phyloP scores from a whole-genome alignment of 2,888 invertebrate species.

The Ectemnius lituratus region DNA sequence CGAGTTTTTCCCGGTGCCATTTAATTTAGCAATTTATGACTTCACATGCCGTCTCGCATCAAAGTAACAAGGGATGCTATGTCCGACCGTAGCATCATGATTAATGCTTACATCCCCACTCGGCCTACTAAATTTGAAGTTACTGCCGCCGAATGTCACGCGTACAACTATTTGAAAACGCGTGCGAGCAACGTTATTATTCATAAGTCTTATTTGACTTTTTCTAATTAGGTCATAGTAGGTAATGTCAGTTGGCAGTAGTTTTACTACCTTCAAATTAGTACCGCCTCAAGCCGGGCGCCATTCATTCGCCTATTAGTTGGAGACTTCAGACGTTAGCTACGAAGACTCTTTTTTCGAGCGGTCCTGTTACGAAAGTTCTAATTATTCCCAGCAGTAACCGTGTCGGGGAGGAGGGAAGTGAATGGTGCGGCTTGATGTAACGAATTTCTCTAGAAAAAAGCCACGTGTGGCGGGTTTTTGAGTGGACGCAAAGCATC shows the following conservation, averaged over 20 bases:
- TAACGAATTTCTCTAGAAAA: conserved; percentile 42
- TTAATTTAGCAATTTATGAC: conserved; percentile 53
- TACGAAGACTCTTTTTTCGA: too few species aligned
- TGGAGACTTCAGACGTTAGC: too few species aligned
- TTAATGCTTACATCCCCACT: conserved; percentile 43
- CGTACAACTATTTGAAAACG: conserved; percentile 26
- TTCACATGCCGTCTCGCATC: conserved; percentile 42
- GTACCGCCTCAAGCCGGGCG: too few species aligned
- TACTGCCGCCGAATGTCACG: conserved; percentile 20
- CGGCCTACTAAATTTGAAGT: conserved; percentile 44
- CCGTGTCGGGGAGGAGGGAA: background rate
- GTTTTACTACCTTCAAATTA: too few species aligned
- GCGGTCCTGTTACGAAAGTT: too few species aligned
- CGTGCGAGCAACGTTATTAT: conserved; percentile 3
- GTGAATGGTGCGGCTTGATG: background rate
- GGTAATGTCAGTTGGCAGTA: background rate
- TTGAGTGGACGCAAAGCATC: conserved; percentile 49
- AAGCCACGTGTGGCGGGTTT: conserved; percentile 37
- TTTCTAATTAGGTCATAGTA: background rate
- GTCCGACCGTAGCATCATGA: conserved; percentile 40
- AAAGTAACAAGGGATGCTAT: conserved; percentile 38
- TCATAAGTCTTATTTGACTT: conserved; percentile 26
- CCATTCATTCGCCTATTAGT: too few species aligned
- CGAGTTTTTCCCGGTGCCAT: conserved; percentile 29
- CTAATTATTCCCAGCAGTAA: too few species aligned